A percentile compares a stretch with the other conserved stretches of the same genome.
Evolutionary conservation across 2,888 invertebrate species (phyloP).

Genomic region (Leptura quadrifasciata): DNA sequence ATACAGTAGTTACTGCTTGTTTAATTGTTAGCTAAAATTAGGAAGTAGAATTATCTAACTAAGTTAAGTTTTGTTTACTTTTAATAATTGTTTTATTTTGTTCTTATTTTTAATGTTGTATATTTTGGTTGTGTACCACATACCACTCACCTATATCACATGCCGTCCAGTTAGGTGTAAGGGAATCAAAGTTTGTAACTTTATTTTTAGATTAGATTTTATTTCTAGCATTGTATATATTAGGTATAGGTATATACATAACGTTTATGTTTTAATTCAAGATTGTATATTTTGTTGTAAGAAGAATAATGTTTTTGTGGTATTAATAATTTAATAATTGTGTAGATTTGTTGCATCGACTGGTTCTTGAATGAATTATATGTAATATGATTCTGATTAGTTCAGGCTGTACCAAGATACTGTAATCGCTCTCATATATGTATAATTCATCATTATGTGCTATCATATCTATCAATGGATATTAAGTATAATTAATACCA

Average conservation of each 20-base stretch:
- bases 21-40: background rate
- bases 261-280: background rate
- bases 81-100: background rate
- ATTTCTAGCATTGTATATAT: background rate
- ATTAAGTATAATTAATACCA: background rate
- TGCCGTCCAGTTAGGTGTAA: background rate
- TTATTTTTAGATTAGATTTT: background rate
- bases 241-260: background rate
- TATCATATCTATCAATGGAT: background rate
- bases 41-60: background rate
- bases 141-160: slow-evolving; percentile 3
- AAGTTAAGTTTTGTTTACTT: background rate
- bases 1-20: too few relatives aligned
- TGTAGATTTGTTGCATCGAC: background rate
- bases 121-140: slow-evolving; percentile 3
- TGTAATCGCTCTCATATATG: background rate
- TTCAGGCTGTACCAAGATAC: background rate
- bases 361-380: background rate
- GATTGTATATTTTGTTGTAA: background rate
- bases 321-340: background rate
- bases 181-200: background rate
- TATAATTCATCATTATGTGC: background rate
- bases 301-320: background rate
- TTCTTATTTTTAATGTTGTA: background rate
- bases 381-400: background rate